phyloP scores from a whole-genome alignment of 2,888 invertebrate species.

The Ernsta delagoae region DNA sequence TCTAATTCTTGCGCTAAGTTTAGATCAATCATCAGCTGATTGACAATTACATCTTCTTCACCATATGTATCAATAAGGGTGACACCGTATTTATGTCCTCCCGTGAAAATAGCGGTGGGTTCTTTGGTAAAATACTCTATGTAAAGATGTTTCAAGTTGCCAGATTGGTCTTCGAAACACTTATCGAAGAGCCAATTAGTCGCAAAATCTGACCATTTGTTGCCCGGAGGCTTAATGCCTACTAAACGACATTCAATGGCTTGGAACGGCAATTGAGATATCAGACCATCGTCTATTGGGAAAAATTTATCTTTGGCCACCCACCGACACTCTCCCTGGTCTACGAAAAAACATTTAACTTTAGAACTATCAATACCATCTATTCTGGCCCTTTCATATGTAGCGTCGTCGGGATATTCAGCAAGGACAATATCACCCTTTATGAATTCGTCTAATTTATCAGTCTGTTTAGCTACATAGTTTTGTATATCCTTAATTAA shows the following conservation, averaged over 20 bases:
- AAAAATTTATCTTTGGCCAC: slow-evolving; percentile 69
- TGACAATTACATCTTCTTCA: slow-evolving; percentile 71
- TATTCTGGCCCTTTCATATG: slow-evolving; percentile 76
- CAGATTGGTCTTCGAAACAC: slow-evolving; percentile 63
- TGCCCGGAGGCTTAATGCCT: slow-evolving; percentile 76
- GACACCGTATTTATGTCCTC: slow-evolving; percentile 78
- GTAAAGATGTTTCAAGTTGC: slow-evolving; percentile 70
- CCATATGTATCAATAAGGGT: slow-evolving; percentile 75
- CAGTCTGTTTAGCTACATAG: slow-evolving; percentile 53
- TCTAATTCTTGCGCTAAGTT: slow-evolving; percentile 70
- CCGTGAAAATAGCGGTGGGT: slow-evolving; percentile 58
- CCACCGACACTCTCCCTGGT: slow-evolving; percentile 84
- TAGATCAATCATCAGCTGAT: slow-evolving; percentile 75
- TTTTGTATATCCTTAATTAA: slow-evolving; percentile 72
- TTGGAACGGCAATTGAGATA: slow-evolving; percentile 85
- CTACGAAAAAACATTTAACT: slow-evolving; percentile 85
- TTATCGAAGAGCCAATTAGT: slow-evolving; percentile 80
- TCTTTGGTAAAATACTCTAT: slow-evolving; percentile 71
- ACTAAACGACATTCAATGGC: slow-evolving; percentile 86
- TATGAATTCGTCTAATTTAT: slow-evolving; percentile 50
- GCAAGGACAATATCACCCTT: slow-evolving; percentile 79
- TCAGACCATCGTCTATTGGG: slow-evolving; percentile 76
- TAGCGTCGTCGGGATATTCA: slow-evolving; percentile 70
- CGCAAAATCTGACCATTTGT: slow-evolving; percentile 81
- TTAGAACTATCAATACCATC: slow-evolving; percentile 58